Conservation (phyloP, 2,888 invertebrate genomes). For the Luffia ferchaultella region DNA sequence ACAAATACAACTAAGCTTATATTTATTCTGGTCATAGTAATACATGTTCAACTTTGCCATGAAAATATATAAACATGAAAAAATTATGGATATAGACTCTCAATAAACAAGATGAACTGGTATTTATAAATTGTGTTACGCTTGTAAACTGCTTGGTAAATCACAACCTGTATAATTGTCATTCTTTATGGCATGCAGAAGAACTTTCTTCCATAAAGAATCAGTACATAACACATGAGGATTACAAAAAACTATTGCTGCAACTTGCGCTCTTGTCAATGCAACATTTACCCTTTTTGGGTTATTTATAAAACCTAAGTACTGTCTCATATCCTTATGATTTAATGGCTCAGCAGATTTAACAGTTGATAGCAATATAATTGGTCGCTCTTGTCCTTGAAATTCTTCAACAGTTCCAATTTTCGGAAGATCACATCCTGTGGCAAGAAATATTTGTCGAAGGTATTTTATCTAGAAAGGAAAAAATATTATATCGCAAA, state of each 20-base stretch:
- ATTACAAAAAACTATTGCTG: conserved; percentile 85
- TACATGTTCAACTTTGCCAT: no score
- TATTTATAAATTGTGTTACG: no score
- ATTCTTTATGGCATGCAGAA: conserved; percentile 69
- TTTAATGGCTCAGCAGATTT: conserved; percentile 69
- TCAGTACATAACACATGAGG: conserved; percentile 75
- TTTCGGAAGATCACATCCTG: conserved; percentile 51
- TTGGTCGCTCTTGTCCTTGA: conserved; percentile 85
- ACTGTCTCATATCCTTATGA: conserved; percentile 31
- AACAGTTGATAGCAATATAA: conserved; percentile 85
- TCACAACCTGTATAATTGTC: conserved; percentile 77
- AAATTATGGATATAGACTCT: no score
- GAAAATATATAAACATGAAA: no score
- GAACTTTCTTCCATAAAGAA: conserved; percentile 71
- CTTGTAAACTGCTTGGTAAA: conserved; percentile 41
- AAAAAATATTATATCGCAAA: neutral
- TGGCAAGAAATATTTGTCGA: conserved; percentile 46
- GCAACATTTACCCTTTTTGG: conserved; percentile 89
- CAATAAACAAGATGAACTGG: no score
- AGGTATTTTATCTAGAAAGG: conserved; percentile 76
- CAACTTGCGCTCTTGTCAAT: conserved; percentile 82
- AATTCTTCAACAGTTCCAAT: conserved; percentile 89
- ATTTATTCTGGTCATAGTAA: no score
- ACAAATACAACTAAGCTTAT: no score
- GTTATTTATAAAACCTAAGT: conserved; percentile 59